Evolutionary conservation across 2,888 invertebrate species (phyloP).

Genomic region (Hyposoter didymator): DNA sequence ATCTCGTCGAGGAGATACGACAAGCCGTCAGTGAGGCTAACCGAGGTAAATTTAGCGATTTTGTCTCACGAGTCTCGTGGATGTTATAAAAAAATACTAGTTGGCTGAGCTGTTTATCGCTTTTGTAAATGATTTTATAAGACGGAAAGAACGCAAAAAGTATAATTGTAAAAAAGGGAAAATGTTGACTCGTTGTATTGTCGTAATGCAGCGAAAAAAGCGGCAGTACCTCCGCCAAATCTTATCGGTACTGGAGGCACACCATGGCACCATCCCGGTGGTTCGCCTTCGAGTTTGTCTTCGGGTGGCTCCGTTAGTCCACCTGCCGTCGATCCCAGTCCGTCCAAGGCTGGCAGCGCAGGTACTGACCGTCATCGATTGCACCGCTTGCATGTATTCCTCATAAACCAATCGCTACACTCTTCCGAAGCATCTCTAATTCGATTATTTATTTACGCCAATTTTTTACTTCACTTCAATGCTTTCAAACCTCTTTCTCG

Average conservation of each 20-base stretch:
- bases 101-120: constrained; percentile 62
- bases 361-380: constrained; percentile 70
- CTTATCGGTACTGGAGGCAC: constrained; percentile 81
- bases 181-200: constrained; percentile 63
- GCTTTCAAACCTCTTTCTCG: not conserved
- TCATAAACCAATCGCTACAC: constrained; percentile 5
- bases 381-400: constrained; percentile 62
- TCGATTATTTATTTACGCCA: not conserved
- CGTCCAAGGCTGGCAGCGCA: constrained; percentile 79
- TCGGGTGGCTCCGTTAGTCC: constrained; percentile 85
- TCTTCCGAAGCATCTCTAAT: not conserved
- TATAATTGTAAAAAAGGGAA: constrained; percentile 4
- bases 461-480: not conserved
- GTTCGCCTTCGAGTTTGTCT: constrained; percentile 88
- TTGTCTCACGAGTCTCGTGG: constrained; percentile 26
- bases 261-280: constrained; percentile 86
- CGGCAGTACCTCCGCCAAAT: constrained; percentile 88
- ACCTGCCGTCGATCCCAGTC: constrained; percentile 81
- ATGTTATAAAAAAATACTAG: constrained; percentile 50
- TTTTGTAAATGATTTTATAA: constrained; percentile 47
- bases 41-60: constrained; percentile 85
- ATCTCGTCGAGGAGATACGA: constrained; percentile 94
- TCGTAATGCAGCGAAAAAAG: constrained; percentile 86
- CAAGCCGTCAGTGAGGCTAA: constrained; percentile 95
- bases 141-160: not conserved